Conservation (phyloP, 2,113 vertebrate species). For the Puffinus mauretanicus region DNA sequence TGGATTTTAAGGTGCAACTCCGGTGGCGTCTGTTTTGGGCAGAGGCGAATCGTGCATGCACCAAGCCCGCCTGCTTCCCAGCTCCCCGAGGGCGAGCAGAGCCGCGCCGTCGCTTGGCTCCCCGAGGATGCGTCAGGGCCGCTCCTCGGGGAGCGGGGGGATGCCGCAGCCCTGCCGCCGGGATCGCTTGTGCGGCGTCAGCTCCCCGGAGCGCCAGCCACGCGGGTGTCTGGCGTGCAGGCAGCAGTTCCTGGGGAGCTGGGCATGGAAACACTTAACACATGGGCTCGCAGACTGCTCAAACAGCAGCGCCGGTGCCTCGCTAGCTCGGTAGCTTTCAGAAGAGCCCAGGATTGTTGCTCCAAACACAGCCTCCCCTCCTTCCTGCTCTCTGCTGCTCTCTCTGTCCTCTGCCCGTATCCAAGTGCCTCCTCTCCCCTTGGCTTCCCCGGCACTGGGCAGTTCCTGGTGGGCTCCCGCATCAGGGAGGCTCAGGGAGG, state of each 20-base stretch:
- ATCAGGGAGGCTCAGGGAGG: not conserved
- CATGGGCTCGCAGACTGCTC: not conserved
- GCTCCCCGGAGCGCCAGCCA: not conserved
- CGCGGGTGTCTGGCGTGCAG: not conserved
- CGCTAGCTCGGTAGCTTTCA: not conserved
- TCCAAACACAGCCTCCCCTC: not conserved
- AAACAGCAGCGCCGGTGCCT: not conserved
- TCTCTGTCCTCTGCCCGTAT: not conserved
- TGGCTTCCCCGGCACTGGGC: not conserved
- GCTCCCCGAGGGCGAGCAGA: not conserved
- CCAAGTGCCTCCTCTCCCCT: no score
- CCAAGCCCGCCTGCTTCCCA: fast-evolving
- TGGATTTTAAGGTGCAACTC: no score
- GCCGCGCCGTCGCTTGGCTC: fast-evolving
- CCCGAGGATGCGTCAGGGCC: not conserved
- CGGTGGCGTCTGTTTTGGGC: not conserved
- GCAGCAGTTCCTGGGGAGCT: not conserved
- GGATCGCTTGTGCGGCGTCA: fast-evolving
- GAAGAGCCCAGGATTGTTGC: not conserved
- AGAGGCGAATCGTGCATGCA: fast-evolving
- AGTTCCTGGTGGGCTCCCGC: not conserved
- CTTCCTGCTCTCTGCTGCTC: not conserved
- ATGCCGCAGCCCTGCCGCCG: not conserved
- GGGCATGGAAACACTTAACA: not conserved
- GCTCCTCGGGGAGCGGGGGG: not conserved